Conservation (phyloP, 2,888 invertebrate genomes). For the Hyppa rectilinea region DNA sequence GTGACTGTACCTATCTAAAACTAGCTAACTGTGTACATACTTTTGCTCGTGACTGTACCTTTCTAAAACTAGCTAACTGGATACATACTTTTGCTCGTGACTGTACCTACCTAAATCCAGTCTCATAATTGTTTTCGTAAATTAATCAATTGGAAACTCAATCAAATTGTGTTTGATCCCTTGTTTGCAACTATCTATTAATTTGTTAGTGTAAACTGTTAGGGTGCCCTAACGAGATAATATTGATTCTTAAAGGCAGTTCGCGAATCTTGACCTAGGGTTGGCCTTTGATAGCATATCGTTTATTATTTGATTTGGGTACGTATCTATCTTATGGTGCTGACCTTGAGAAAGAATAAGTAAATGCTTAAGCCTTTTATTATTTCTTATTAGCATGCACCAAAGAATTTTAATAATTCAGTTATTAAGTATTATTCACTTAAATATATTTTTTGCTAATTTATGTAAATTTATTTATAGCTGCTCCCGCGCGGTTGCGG, state of each 20-base stretch:
- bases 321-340: neutral
- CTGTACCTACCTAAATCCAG: neutral
- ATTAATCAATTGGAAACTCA: slow-evolving; percentile 38
- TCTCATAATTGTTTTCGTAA: slow-evolving; percentile 30
- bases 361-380: too few species aligned
- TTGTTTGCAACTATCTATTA: slow-evolving; percentile 28
- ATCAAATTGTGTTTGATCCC: slow-evolving; percentile 17
- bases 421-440: too few species aligned
- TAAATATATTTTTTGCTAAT: too few species aligned
- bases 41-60: too few species aligned
- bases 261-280: slow-evolving; percentile 16
- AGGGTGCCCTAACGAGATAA: slow-evolving; percentile 23
- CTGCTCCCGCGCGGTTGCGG: too few species aligned
- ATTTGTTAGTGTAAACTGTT: slow-evolving; percentile 21
- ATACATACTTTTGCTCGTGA: too few species aligned
- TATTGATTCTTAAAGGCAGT: slow-evolving; percentile 4
- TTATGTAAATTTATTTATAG: too few species aligned
- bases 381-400: too few species aligned
- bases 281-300: neutral
- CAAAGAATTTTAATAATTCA: too few species aligned
- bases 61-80: too few species aligned
- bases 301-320: slow-evolving; percentile 7
- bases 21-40: too few species aligned
- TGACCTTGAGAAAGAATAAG: neutral
- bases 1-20: too few species aligned